Conservation (phyloP, 2,888 invertebrate genomes). For the Saturnia pavonia region DNA sequence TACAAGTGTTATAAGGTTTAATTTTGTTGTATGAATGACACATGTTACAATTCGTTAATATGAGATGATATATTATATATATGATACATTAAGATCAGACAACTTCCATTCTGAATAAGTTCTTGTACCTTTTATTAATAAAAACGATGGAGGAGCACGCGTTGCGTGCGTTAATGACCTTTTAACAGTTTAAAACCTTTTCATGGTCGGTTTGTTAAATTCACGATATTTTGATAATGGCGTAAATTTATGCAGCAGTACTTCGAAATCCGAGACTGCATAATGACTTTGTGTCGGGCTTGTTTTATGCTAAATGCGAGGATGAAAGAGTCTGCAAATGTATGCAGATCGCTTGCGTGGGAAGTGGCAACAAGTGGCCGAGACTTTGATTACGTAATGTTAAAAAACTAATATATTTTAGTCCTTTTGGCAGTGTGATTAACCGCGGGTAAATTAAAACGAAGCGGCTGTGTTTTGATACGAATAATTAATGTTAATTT, state of each 20-base stretch:
- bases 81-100: neutral
- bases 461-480: conserved; percentile 33
- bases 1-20: neutral
- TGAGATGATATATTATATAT: neutral
- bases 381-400: conserved; percentile 53
- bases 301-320: conserved; percentile 78
- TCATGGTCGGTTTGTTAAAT: conserved; percentile 67
- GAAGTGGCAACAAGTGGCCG: conserved; percentile 78
- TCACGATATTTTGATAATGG: conserved; percentile 79
- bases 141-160: conserved; percentile 44
- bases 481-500: conserved; percentile 5
- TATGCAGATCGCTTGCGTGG: conserved; percentile 79
- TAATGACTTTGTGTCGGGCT: conserved; percentile 77
- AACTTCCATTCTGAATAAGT: conserved; percentile 7
- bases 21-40: neutral
- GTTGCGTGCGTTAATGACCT: conserved; percentile 76
- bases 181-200: conserved; percentile 67
- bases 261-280: conserved; percentile 75
- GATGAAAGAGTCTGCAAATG: conserved; percentile 74
- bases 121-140: conserved; percentile 5
- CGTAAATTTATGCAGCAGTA: conserved; percentile 74
- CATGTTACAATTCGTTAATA: no score
- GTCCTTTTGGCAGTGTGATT: conserved; percentile 57
- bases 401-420: conserved; percentile 52
- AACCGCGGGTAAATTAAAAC: conserved; percentile 66